Base-by-base conservation (phyloP, 2,888 invertebrate genomes). In the Aplocera efformata region DNA sequence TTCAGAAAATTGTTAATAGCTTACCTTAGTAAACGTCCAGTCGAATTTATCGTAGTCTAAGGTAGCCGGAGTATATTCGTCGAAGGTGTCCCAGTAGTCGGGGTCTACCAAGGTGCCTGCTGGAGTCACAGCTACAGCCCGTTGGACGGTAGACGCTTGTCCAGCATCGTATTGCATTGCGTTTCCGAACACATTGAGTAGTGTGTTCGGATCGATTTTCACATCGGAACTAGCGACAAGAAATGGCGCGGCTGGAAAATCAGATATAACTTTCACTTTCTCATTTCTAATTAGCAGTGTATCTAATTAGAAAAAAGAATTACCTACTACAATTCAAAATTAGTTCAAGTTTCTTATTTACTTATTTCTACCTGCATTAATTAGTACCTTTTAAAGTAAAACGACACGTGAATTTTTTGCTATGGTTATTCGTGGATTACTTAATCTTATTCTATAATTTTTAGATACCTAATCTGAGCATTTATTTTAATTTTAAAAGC, bases 1-100 rank as follows among this genome's bases (percentile, higher is more conserved):
- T n/a, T n/a, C 13, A 17, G 13, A 3, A 2, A 17, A 3, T 17
- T 2, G 13, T 3, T 4, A 17, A 1, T 22, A 7, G 6, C 53
- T 61, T 76, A 91, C 91, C 85, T 91, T 92, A 9, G 93, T 85
- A 10, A 93, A 65, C 32, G 86, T 86, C 93, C 92, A 93, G 42
- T 93, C 93, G 62, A 94, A 93, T 35, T 79, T 78, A 53, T 93
- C 92, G 49, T 90, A 88, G 38, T 84, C 79, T 1, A 65, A 53
- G 0, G 58, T 36, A 0, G 78, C 59, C 1, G 73, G 74, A 5
- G 53, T 60, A 42, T 67, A 81, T 3, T 60, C 51, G 13, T 80
- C 75, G 0, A 45, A 35, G 0, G 47, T 44, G 1, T 81, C 78
- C 64, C 67, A 71, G 41, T 77, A 71, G 42, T 78, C 76, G 0